phyloP scores from a whole-genome alignment of 2,888 invertebrate genomes.

The Ypsolopha scabrella region DNA sequence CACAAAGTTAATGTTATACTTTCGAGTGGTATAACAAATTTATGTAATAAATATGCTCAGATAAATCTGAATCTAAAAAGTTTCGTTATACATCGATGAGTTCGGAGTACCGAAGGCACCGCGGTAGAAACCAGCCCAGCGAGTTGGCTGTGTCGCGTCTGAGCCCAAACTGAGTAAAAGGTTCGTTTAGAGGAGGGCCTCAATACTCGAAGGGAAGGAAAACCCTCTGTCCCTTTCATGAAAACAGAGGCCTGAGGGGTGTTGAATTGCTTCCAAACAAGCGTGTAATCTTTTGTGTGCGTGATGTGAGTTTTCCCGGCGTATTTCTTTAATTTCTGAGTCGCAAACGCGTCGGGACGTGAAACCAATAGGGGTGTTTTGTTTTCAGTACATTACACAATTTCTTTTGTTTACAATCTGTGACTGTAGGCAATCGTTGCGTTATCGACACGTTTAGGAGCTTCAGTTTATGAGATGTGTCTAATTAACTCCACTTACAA shows the following conservation, averaged over 20 bases:
- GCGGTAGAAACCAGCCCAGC: not conserved
- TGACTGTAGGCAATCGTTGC: not conserved
- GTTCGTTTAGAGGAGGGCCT: not conserved
- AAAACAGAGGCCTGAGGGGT: slow-evolving; percentile 2
- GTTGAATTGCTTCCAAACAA: slow-evolving; percentile 9
- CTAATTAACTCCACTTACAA: too few species aligned
- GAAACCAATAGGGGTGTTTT: slow-evolving; percentile 11
- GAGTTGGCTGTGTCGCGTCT: not conserved
- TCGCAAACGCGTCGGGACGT: slow-evolving; percentile 10
- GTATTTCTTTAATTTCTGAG: slow-evolving; percentile 9
- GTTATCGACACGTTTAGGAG: too few species aligned
- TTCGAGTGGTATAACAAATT: too few species aligned
- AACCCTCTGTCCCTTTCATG: slow-evolving; percentile 5
- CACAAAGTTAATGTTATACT: too few species aligned
- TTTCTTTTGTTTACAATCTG: not conserved
- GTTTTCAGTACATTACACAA: slow-evolving; percentile 4
- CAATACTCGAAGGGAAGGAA: not conserved
- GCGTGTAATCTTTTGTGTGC: slow-evolving; percentile 15
- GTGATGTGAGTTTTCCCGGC: slow-evolving; percentile 8
- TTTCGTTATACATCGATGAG: not conserved
- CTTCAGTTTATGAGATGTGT: too few species aligned
- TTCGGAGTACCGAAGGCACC: not conserved
- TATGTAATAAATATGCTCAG: too few species aligned
- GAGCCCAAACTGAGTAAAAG: not conserved
- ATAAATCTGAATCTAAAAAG: not conserved